These are phyloP conservation scores for Passer domesticus DNA, from an alignment of 2,113 vertebrate genomes.

Conservation along the genomic window DNA sequence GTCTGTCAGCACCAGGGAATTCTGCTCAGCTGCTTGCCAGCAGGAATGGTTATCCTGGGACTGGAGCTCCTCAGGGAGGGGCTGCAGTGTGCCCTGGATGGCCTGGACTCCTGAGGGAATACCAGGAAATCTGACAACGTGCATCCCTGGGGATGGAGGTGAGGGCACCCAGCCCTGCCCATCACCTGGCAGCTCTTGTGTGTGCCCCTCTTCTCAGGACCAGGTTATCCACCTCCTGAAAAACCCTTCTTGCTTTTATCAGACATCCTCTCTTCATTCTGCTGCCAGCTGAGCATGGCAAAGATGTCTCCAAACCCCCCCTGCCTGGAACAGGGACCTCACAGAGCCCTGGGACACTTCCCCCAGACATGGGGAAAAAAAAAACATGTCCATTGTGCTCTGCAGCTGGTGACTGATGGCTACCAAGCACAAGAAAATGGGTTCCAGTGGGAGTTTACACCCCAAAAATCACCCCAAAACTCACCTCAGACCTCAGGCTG, in stretches of 20 bases:
- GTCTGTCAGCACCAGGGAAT: neutral
- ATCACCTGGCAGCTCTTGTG: neutral
- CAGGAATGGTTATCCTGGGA: neutral
- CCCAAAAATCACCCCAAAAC: neutral
- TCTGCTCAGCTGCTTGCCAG: neutral
- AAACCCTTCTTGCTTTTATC: neutral
- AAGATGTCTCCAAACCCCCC: neutral
- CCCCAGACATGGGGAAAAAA: neutral
- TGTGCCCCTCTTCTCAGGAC: neutral
- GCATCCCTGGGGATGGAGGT: neutral
- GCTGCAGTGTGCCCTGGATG: neutral
- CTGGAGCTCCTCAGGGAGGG: neutral
- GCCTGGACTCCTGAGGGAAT: neutral
- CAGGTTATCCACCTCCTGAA: neutral
- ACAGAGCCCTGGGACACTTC: neutral
- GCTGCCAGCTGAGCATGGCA: neutral
- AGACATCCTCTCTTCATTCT: neutral
- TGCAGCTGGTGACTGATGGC: neutral
- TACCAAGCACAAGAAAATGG: neutral
- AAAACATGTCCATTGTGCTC: neutral
- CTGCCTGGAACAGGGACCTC: neutral
- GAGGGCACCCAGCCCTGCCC: neutral
- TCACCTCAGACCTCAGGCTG: neutral
- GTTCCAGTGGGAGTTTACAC: neutral
- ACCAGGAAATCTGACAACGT: accelerated